These are phyloP conservation scores for Climacteris rufus DNA, from an alignment of 2,113 vertebrate species.

Conservation along the genomic window DNA sequence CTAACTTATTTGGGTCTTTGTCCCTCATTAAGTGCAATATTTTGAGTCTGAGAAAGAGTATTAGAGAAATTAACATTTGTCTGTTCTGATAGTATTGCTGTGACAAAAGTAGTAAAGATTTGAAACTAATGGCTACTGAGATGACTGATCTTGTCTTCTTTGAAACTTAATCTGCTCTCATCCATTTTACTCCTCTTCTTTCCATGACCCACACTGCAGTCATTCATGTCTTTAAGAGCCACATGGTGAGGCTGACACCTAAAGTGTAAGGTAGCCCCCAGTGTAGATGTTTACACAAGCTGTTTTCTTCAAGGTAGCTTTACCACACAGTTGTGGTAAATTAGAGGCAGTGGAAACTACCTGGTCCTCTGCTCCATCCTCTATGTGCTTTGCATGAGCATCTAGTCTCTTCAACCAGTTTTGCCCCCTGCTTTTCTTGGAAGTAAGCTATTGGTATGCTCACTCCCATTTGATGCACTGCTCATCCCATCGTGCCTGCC, in stretches of 20 bases:
- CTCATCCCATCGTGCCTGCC: neutral
- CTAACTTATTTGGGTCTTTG: conserved; percentile 3
- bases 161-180: neutral
- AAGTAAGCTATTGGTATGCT: neutral
- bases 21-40: neutral
- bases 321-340: neutral
- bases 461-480: neutral
- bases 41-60: conserved; percentile 11
- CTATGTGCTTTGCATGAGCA: neutral
- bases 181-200: neutral
- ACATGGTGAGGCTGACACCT: neutral
- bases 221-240: neutral
- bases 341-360: neutral
- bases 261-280: neutral
- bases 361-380: neutral
- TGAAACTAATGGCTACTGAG: conserved; percentile 30
- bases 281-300: neutral
- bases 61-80: conserved; percentile 16
- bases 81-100: conserved; percentile 1
- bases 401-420: neutral
- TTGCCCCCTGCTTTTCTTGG: neutral
- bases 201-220: neutral
- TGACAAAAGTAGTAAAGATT: neutral
- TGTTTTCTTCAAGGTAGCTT: neutral
- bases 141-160: conserved; percentile 10